Evolutionary conservation across 2,888 invertebrate species (phyloP), one percentile per base, ranked within the genome.

Genomic region (Scaptomyza tumidula): DNA sequence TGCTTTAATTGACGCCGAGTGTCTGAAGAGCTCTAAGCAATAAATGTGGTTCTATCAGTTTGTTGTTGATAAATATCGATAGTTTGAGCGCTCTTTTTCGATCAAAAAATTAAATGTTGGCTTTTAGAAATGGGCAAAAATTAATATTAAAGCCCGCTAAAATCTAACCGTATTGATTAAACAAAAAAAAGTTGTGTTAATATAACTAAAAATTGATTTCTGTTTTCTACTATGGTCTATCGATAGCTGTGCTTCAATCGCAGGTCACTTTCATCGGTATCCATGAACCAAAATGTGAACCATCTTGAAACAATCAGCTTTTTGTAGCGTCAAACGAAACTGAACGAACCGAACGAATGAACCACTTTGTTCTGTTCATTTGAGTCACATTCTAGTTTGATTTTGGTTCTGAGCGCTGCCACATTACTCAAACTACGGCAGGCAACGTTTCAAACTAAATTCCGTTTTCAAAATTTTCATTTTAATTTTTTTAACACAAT

Each of bases 1-100:
- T 83, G 97, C 98, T 93, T 95, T 98, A 92, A 98, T 98, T 93
- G 97, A 97, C 93, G 95, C 97, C 92, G 98, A 98, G 93, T 66
- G 77, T 27, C 1, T n/a, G n/a, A n/a, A 29, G 24, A 0, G n/a
- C 41, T n/a, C n/a, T 3, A 50, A 46, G 1, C 35, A n/a, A 6
- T n/a, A 37, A 11, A 31, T 19, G 7, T n/a, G 14, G 13, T 13
- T 43, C 43, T n/a, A n/a, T n/a, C n/a, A n/a, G n/a, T n/a, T n/a
- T n/a, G n/a, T n/a, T n/a, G n/a, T n/a, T n/a, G 43, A 43, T 19
- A 43, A 19, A 5, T 24, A 44, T 19, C 44, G 24, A 44, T 44
- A 6, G 13, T 6, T 24, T 24, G 44, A 5, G 24, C 6, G 10
- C 6, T 6, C 6, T 31, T 27, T 27, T 27, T 27, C 6, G 9